Evolutionary conservation across 2,888 invertebrate species (phyloP), one percentile per base, ranked within the genome.

Genomic region (Gari tellinella): DNA sequence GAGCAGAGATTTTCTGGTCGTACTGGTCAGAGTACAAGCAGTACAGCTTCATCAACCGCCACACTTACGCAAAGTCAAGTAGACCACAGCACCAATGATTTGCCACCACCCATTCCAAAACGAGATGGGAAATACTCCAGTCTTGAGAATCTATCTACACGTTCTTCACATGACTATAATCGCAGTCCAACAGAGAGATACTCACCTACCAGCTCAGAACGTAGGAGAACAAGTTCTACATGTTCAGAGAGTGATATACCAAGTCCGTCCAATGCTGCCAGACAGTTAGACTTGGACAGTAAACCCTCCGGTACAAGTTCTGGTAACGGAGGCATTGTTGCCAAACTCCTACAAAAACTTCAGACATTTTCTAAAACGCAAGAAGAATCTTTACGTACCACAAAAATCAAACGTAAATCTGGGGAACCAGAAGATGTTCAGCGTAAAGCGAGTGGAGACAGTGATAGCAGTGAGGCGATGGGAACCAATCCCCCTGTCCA

Each of bases 321-420:
- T 41, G 64, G 64, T 37, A 77, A 73, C 43, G 80, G 78, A 21
- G 81, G 79, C 17, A 81, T 87, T 58, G 86, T 83, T n/a, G 80
- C 83, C 23, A 86, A 86, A 67, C 77, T 88, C 3, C 75, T 88
- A 46, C 86, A 82, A 57, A 88, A 86, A 64, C 74, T 88, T 46
- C 85, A 86, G 48, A 84, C 78, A 21, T 83, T 88, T 58, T 84
- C 85, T 1, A 84, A 85, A 62, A 64, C 78, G n/a, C 82, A 85
- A 63, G 82, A 84, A 55, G 79, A 84, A 57, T 75, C 77, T n/a
- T 62, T 84, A 38, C 61, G 70, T 43, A 58, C 69, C 19, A 76
- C 66, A 49, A 76, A 80, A 62, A 46, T 46, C 23, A 80, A 83
- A 63, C 80, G 80, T 61, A 80, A 81, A 63, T 77, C 79, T 8